Evolutionary conservation across 2,888 invertebrate genomes (phyloP).

Genomic region (Leptinotarsa peninsularis): DNA sequence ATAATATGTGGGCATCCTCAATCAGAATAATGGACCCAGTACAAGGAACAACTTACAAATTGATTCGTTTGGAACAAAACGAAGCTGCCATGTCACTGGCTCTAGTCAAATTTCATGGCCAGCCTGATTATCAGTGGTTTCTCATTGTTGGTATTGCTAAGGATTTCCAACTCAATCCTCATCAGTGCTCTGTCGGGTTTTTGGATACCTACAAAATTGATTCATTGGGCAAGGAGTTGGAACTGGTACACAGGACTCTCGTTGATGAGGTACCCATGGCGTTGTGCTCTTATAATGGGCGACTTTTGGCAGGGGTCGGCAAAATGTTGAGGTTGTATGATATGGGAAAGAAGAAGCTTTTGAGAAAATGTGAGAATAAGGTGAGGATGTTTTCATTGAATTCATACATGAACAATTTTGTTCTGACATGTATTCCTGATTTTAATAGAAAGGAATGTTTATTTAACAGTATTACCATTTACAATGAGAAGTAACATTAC

Average conservation of each 20-base stretch:
- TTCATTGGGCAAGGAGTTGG: slow-evolving; percentile 84
- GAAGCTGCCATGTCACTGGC: slow-evolving; percentile 94
- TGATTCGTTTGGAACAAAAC: slow-evolving; percentile 91
- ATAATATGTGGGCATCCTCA: slow-evolving; percentile 95
- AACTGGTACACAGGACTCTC: slow-evolving; percentile 92
- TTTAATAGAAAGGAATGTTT: too few species aligned
- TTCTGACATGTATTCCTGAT: too few species aligned
- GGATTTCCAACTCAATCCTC: slow-evolving; percentile 89
- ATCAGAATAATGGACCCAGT: slow-evolving; percentile 90
- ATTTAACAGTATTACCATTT: too few species aligned
- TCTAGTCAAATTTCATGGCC: slow-evolving; percentile 68
- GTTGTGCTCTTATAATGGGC: slow-evolving; percentile 90
- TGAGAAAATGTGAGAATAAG: slow-evolving; percentile 98
- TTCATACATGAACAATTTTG: background rate
- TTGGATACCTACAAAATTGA: slow-evolving; percentile 86
- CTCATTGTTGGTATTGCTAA: slow-evolving; percentile 82
- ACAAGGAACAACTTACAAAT: slow-evolving; percentile 74
- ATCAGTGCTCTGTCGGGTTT: slow-evolving; percentile 84
- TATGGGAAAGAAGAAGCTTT: slow-evolving; percentile 93
- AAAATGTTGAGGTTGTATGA: slow-evolving; percentile 93
- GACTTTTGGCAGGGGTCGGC: slow-evolving; percentile 92
- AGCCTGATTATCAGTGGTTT: slow-evolving; percentile 67
- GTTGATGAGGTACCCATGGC: slow-evolving; percentile 87
- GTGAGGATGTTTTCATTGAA: slow-evolving; percentile 58
- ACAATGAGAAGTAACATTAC: too few species aligned